Evolutionary conservation across 2,113 vertebrate species (phyloP), one percentile per base, ranked within the genome.

Genomic region (Indicator indicator): DNA sequence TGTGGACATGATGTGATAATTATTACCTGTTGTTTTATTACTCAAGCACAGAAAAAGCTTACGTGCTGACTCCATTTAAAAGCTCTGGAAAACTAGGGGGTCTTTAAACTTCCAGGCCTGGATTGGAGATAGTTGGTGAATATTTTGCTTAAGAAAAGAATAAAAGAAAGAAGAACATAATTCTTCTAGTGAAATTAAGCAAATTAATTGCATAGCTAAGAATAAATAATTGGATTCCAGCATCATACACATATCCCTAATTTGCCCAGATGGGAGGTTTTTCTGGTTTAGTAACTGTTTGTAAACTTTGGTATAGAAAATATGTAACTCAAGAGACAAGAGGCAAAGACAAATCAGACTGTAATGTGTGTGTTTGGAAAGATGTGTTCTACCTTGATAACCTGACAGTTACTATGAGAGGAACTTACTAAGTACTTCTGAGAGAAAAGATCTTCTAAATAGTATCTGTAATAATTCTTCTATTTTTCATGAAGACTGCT

Each of bases 401-500:
- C 28, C 3, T 75, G 68, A 20, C 12, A 16, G 23, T 24, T 52
- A 18, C 50, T 52, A 12, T 65, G 12, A 78, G 48, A 83, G n/a
- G 28, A 72, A 38, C 16, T 42, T 42, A 23, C 3, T 56, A 28
- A 1, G 2, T 42, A 59, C 18, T 7, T 52, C 3, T 5, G 30
- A 36, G 69, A 80, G 16, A 28, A 91, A 27, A 27, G 11, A 9
- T 16, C 30, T 58, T n/a, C 9, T 38, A 26, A 63, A 9, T 48
- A 28, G 33, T 5, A 4, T 6, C 10, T 73, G 17, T 33, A 38
- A 74, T 40, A 0, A 18, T 46, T 94, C 2, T 46, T 30, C 75
- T 56, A 2, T 88, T 96, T 95, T 95, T 75, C 36, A 58, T 88
- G 6, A 93, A 99, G 99, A 99, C 98, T 89, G 99, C 99, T 1